These are phyloP conservation scores for Bedellia somnulentella DNA, from an alignment of 2,888 invertebrate genomes.

Conservation along the genomic window DNA sequence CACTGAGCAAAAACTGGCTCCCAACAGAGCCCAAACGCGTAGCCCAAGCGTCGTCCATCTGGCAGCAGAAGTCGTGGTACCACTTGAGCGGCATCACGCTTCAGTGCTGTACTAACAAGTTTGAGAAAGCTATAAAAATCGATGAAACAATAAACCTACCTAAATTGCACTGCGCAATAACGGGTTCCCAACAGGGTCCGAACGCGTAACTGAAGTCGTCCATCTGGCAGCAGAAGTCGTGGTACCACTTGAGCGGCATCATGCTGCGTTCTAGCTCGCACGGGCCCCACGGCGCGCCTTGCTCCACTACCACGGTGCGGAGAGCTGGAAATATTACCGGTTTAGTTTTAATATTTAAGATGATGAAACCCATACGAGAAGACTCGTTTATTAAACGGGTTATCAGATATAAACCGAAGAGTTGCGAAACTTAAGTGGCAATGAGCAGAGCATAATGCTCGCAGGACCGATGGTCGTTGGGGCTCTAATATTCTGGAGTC, in stretches of 20 bases:
- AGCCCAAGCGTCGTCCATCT: constrained; percentile 84
- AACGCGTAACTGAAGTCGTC: constrained; percentile 90
- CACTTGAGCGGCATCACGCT: constrained; percentile 95
- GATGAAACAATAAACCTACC: constrained; percentile 57
- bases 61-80: constrained; percentile 96
- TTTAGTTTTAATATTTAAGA: too few species aligned
- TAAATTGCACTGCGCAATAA: constrained; percentile 85
- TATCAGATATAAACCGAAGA: too few species aligned
- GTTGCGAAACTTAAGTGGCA: too few species aligned
- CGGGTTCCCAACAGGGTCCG: constrained; percentile 99
- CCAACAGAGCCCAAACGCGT: constrained; percentile 99
- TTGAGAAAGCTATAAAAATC: too few species aligned
- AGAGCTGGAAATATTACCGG: constrained; percentile 66
- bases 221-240: constrained; percentile 94
- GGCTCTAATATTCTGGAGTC: too few species aligned
- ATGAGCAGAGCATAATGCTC: too few species aligned
- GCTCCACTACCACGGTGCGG: constrained; percentile 74
- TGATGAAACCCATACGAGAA: too few species aligned
- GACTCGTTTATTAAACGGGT: too few species aligned
- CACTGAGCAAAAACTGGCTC: constrained; percentile 94
- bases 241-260: constrained; percentile 95
- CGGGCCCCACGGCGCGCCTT: constrained; percentile 84
- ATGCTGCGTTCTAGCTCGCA: constrained; percentile 86
- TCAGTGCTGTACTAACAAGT: too few species aligned
- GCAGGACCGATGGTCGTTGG: too few species aligned